phyloP scores from a whole-genome alignment of 1,140 invertebrate species.

The Pachyrhynchus sulphureomaculatus region DNA sequence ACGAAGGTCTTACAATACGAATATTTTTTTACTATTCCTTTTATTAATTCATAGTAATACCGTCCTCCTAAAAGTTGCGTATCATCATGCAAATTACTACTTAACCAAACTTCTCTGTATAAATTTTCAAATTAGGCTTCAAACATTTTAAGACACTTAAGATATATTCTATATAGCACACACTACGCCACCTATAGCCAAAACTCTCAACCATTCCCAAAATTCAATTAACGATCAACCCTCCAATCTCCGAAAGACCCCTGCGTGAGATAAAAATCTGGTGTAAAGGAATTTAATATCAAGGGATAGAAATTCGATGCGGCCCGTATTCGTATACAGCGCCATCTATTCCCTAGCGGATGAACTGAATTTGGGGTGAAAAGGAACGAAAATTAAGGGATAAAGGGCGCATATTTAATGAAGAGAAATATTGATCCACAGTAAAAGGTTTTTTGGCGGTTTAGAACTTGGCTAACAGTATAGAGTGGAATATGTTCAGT shows the following conservation, averaged over 20 bases:
- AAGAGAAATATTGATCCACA: not conserved
- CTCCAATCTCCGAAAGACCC: not conserved
- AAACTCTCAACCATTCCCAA: not conserved
- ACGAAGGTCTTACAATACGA: too few species aligned
- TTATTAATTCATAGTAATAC: too few species aligned
- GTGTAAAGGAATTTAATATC: not conserved
- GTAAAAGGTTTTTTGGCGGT: not conserved
- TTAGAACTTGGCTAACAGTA: not conserved
- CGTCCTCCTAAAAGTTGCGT: too few species aligned
- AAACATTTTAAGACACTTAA: too few species aligned
- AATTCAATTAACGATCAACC: slow-evolving; percentile 3
- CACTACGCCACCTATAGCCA: not conserved
- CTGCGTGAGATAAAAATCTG: not conserved
- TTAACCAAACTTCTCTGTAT: too few species aligned
- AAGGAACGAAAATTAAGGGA: not conserved
- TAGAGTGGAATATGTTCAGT: too few species aligned
- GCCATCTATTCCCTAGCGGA: slow-evolving; percentile 35
- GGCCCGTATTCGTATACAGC: too few species aligned
- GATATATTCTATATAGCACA: too few species aligned
- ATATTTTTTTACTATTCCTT: too few species aligned
- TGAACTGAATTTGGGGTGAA: slow-evolving; percentile 39
- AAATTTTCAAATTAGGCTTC: too few species aligned
- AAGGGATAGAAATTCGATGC: slow-evolving; percentile 7
- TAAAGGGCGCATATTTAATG: slow-evolving; percentile 23
- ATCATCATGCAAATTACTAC: too few species aligned